Conservation (phyloP, 2,113 vertebrate genomes). For the Hemiscyllium ocellatum region DNA sequence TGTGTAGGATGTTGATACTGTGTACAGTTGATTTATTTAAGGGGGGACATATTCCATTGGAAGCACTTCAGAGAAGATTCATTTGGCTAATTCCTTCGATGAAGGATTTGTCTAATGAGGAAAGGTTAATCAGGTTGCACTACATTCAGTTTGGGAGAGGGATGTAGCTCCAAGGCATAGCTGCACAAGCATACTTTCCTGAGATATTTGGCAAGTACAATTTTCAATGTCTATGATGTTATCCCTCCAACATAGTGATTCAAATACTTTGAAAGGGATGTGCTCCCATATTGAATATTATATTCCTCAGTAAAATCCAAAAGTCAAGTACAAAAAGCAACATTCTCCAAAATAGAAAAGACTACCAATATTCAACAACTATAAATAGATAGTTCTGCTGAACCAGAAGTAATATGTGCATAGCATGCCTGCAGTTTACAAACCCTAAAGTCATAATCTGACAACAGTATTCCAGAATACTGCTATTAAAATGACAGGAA, state of each 20-base stretch:
- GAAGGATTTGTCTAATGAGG: too few relatives aligned
- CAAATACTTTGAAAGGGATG: not conserved
- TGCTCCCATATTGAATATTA: not conserved
- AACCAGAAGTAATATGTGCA: conserved; percentile 27
- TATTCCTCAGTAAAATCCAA: not conserved
- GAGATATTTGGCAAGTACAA: not conserved
- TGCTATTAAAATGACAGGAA: conserved; percentile 20
- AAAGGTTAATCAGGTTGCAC: too few relatives aligned
- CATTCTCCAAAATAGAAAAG: not conserved
- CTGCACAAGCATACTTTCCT: not conserved
- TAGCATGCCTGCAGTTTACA: conserved; percentile 8
- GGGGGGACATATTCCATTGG: too few relatives aligned
- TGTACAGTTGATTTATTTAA: too few relatives aligned
- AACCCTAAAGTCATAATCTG: conserved; percentile 25
- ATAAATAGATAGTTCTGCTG: not conserved
- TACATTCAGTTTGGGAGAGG: too few relatives aligned
- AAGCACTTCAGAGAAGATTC: too few relatives aligned
- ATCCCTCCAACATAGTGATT: not conserved
- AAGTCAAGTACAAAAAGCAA: not conserved
- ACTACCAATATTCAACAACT: not conserved
- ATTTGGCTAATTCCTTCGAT: too few relatives aligned
- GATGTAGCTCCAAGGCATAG: not conserved
- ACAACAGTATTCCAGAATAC: not conserved
- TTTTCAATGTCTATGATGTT: not conserved
- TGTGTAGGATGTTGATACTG: too few relatives aligned